Evolutionary conservation across 2,797 vertebrate species (phyloP), one percentile per base, ranked within the genome.

Genomic region (Darevskia nairensis): DNA sequence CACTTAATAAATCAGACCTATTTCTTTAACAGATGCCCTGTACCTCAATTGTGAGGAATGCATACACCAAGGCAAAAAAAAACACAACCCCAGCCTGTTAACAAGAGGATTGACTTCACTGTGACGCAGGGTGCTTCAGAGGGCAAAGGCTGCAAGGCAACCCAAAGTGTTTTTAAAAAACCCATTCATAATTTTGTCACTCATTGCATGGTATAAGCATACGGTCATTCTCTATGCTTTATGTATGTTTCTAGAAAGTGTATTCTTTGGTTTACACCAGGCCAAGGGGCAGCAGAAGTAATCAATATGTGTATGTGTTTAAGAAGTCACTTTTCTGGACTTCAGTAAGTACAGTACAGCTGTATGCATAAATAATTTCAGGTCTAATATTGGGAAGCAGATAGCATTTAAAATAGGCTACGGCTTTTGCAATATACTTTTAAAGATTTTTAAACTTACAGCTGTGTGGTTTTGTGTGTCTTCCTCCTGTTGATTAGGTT

Each of bases 401-500:
- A 78, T 66, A 25, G 6, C 8, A 23, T 66, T 68, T 69, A 32
- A 7, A 11, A 41, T 88, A 46, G 13, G 86, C 0, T 39, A 80
- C 39, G 1, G 8, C 88, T 59, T 91, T 72, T 84, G 9, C 50
- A 17, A 15, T 69, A 1, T 66, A 44, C 66, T 55, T 68, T 79
- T 15, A 64, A 5, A 5, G 64, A 74, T 80, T 15, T 44, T 82
- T 5, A 64, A 2, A 2, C 75, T 88, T 19, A 88, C 75, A 66
- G 32, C 6, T 59, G 6, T 83, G 3, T 89, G 10, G 6, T 92
- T 29, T 74, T 94, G 2, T 88, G 1, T 94, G 15, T 68, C 39
- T 64, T 23, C 61, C 61, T 29, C 9, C 32, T 77, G 74, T 85
- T 55, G 50, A 85, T 72, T 93, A 99, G 98, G 94, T 98, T 99